Evolutionary conservation across 2,888 invertebrate species (phyloP), one percentile per base, ranked within the genome.

Genomic region (Dolichopus griseipennis): DNA sequence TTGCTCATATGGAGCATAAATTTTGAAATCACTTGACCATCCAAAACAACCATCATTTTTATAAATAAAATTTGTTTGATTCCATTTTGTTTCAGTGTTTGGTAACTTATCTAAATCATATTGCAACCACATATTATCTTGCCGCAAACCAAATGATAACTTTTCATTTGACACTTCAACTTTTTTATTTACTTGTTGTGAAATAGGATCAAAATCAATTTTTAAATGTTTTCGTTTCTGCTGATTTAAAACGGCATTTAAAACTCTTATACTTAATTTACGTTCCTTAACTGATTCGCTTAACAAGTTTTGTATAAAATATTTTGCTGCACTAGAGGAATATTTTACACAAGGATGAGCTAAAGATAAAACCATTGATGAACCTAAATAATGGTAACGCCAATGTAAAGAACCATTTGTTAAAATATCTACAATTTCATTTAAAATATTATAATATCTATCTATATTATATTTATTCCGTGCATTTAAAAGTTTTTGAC

Each of bases 261-360:
- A 79, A 0, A 87, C 84, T 34, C 84, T 83, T 9, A 87, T 80
- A 0, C 90, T 87, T n/a, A 86, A 82, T 81, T 91, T 89, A 43
- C 95, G 84, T 37, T 93, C 88, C n/a, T 85, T 84, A 37, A 94
- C 83, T n/a, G 91, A 88, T 74, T 95, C 94, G 79, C 90, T 87
- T 4, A 91, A 82, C 0, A 92, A 83, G 5, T 87, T 84, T 52
- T 86, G 83, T 0, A 89, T 80, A 73, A 90, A 87, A 68, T 89
- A 85, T 34, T 84, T 83, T 1, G 92, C 88, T 0, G 88, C 86
- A 12, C 83, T 78, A 0, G 86, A 78, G 0, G 90, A 87, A 78
- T 89, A 88, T 7, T 82, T 80, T 1, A 88, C 84, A 77, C 92
- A 90, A 1, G 88, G 84, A 70, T 93, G 89, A 0, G 91, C 86